phyloP scores from a whole-genome alignment of 2,888 invertebrate species.

The Rotaria macrura region DNA sequence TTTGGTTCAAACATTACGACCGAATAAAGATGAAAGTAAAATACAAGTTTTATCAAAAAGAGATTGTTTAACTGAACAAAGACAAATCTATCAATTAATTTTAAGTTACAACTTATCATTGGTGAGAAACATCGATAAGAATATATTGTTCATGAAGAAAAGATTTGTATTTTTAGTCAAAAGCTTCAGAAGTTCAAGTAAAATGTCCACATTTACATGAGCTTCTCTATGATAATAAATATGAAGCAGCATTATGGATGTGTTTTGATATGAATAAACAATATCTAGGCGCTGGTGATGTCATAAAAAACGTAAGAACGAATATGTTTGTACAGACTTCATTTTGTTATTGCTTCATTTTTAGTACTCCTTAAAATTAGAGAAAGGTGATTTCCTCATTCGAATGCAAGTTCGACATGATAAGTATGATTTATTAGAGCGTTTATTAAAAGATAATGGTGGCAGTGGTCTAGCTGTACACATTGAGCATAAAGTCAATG shows the following conservation, averaged over 20 bases:
- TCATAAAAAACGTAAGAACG: constrained; percentile 52
- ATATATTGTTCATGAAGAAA: not conserved
- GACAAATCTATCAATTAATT: constrained; percentile 80
- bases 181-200: constrained; percentile 61
- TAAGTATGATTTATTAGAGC: constrained; percentile 70
- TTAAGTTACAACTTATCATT: constrained; percentile 76
- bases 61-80: constrained; percentile 72
- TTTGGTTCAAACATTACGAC: constrained; percentile 42
- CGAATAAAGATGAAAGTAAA: constrained; percentile 10
- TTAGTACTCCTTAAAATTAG: constrained; percentile 73
- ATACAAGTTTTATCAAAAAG: constrained; percentile 48
- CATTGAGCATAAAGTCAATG: not conserved
- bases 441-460: constrained; percentile 51
- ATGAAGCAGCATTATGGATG: constrained; percentile 92
- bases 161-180: constrained; percentile 50
- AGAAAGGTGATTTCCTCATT: constrained; percentile 84
- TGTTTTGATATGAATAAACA: constrained; percentile 81
- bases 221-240: constrained; percentile 84
- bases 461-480: constrained; percentile 17
- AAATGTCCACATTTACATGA: constrained; percentile 66
- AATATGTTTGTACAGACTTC: constrained; percentile 36
- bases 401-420: constrained; percentile 81
- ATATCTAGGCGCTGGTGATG: constrained; percentile 69
- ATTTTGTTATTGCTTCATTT: constrained; percentile 36
- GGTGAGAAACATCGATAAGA: constrained; percentile 38